These are phyloP conservation scores for Smithornis capensis DNA, from an alignment of 2,113 vertebrate species.

Conservation along the genomic window DNA sequence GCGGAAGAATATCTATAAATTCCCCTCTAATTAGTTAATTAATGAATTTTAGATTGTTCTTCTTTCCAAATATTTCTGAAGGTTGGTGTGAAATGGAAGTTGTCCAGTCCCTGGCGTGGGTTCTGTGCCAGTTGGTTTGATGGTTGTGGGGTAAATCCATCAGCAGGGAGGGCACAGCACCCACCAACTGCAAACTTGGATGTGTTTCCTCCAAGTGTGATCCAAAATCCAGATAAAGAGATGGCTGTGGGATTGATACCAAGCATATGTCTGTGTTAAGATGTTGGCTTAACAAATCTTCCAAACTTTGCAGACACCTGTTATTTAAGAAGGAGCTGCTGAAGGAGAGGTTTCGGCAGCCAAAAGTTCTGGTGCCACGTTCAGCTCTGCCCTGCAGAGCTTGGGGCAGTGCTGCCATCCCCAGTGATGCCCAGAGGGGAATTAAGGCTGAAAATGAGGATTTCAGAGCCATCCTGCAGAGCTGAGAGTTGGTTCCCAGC, in stretches of 20 bases:
- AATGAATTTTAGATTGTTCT: not conserved
- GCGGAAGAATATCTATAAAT: not conserved
- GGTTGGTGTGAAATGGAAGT: not conserved
- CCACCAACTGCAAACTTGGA: not conserved
- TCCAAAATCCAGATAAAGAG: not conserved
- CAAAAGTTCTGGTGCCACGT: not conserved
- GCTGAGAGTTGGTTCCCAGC: not conserved
- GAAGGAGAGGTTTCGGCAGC: not conserved
- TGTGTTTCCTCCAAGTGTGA: not conserved
- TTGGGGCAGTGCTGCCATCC: not conserved
- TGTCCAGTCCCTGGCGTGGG: not conserved
- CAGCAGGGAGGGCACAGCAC: not conserved
- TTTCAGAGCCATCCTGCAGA: not conserved
- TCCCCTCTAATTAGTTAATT: not conserved
- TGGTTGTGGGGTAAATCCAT: not conserved
- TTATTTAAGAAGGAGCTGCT: not conserved
- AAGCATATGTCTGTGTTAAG: not conserved
- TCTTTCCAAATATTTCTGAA: not conserved
- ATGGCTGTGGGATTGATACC: not conserved
- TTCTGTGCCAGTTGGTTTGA: not conserved
- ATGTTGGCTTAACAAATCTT: not conserved
- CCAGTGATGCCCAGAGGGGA: not conserved
- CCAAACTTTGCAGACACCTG: not conserved
- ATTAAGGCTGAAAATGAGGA: not conserved
- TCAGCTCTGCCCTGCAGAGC: not conserved